Base-by-base conservation (phyloP, 2,888 invertebrate genomes). In the Helicoverpa assulta region DNA sequence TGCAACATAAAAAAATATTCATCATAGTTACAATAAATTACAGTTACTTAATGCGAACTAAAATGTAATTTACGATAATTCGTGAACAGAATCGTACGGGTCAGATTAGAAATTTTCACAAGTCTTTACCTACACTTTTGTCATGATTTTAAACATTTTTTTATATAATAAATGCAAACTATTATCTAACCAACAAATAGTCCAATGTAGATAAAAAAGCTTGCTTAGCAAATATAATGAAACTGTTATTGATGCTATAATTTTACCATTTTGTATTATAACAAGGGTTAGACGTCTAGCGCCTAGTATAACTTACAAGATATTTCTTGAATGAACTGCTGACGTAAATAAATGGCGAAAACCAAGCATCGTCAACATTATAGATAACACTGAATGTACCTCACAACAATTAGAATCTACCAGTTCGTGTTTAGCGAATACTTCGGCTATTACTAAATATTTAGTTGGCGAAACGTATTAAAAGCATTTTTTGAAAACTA, bases 1-100 rank as follows among this genome's bases (percentile, higher is more conserved):
- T 95, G 96, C 96, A 96, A 96, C 96, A 96, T 96, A 96, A 96
- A 96, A 95, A 95, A 96, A 95, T 95, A 95, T 95, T 91, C 94
- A 95, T 95, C 94, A 90, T 95, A 94, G 95, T 94, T 95, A 95
- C 91, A 95, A 95, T 95, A 95, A 95, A 95, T 95, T 95, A 95
- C 92, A 92, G 92, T 92, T 94, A 95, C 94, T 93, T 94, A 94
- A 92, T 93, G 92, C 92, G 85, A 95, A 95, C 92, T 93, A 93
- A 95, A 93, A 90, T 88, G 91, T 92, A 93, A 90, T 92, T 90
- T 90, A 94, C 90, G 88, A 91, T 90, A 92, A 92, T 93, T 91
- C 91, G 90, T 91, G 90, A 93, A 92, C 89, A 87, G 81, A 92
- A 90, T 85, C 89, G 87, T 89, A 89, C 88, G 85, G 87, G 86